Percentiles rank a stretch among this genome's conserved stretches.
Conservation (phyloP, 2,888 invertebrate species). For the Panzeria rudis region DNA sequence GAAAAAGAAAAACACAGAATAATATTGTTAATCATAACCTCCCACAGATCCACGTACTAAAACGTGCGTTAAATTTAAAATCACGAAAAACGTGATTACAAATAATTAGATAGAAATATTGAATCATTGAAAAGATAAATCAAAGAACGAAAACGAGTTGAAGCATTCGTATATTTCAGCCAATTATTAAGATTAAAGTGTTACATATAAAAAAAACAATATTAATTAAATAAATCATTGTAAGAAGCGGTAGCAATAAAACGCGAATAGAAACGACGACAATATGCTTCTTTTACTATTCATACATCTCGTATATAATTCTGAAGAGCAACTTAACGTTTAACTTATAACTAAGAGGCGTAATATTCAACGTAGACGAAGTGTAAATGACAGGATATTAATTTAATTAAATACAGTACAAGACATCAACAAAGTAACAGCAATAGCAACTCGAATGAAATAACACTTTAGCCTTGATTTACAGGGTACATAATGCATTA, state of each 20-base stretch:
- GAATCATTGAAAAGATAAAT: slow-evolving; percentile 20
- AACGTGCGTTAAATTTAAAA: slow-evolving; percentile 69
- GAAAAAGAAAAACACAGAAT: neutral
- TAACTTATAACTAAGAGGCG: slow-evolving; percentile 63
- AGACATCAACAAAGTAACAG: slow-evolving; percentile 18
- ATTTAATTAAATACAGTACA: slow-evolving; percentile 65
- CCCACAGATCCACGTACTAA: slow-evolving; percentile 55
- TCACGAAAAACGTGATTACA: slow-evolving; percentile 70
- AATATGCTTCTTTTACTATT: neutral
- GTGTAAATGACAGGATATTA: slow-evolving; percentile 70
- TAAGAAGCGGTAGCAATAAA: slow-evolving; percentile 21
- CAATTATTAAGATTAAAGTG: slow-evolving; percentile 15
- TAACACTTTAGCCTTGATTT: neutral
- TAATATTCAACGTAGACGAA: slow-evolving; percentile 51
- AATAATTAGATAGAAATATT: slow-evolving; percentile 65
- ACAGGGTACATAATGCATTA: neutral
- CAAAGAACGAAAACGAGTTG: slow-evolving; percentile 3
- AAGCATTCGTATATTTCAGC: neutral
- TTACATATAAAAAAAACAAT: slow-evolving; percentile 1
- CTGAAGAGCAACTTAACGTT: slow-evolving; percentile 40
- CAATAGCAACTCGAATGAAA: neutral
- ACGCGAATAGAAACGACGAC: neutral
- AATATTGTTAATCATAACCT: slow-evolving; percentile 54
- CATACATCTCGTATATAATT: neutral
- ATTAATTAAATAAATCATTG: slow-evolving; percentile 25